Evolutionary conservation across 2,113 vertebrate species (phyloP), one percentile per base, ranked within the genome.

Genomic region (Ammodytes marinus): DNA sequence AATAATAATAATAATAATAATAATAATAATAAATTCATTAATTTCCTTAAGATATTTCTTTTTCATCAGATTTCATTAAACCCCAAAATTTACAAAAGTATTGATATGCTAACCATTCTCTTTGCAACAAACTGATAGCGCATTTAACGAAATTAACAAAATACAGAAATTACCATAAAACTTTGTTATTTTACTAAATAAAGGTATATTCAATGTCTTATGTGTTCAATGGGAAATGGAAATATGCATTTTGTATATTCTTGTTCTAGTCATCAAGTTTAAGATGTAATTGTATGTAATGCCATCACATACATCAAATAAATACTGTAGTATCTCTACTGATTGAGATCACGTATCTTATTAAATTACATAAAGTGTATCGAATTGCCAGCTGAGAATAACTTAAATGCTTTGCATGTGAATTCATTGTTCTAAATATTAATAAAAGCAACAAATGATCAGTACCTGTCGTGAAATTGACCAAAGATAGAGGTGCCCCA

Each of bases 381-480:
- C 6, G 13, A 13, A 35, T 49, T 74, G 13, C 14, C 5, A n/a
- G 6, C 11, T 2, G 35, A 58, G 55, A 73, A 14, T 40, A 9
- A 55, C 37, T 11, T 14, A 10, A 43, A 39, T 42, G 17, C 46
- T 19, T 14, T 42, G 35, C 19, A 58, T 57, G 54, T 35, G 54
- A 19, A 57, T 12, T 57, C 11, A 39, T 4, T 17, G 37, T 60
- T 35, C 37, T 15, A 39, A 1, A 13, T 60, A 60, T 60, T 13
- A 58, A 58, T 37, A 37, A 58, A 13, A 58, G n/a, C 54, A 75
- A 59, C 8, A 59, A 74, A 64, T 53, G 39, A 53, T 74, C 46
- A 15, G 42, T 76, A 99, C 97, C 95, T 96, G 95, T 88, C 69
- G 86, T 96, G 93, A 96, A 97, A 91, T 96, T 96, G 61, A 98